Evolutionary conservation across 2,797 vertebrate species (phyloP), one percentile per base, ranked within the genome.

Genomic region (Hypotaenidia philippensis): DNA sequence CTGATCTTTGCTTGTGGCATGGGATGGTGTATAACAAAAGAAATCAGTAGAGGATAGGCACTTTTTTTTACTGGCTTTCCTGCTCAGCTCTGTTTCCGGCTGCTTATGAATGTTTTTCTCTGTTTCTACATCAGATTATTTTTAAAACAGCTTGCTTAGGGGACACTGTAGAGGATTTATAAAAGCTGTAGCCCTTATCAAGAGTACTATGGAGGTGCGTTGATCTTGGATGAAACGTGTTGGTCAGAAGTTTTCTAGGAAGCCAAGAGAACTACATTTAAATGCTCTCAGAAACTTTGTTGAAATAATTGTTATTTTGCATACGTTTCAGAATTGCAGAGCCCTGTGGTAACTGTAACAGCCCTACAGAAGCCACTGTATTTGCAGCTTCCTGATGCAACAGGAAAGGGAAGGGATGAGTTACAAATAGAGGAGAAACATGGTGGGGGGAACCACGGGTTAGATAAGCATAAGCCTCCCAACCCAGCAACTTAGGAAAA

Each of bases 331-430:
- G 88, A 91, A 90, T 81, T 95, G 77, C 89, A 91, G 83, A 34
- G 70, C 34, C 5, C 71, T 93, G 91, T 91, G 91, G 93, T 93
- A 90, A 88, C 96, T 95, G 68, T 52, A 94, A 81, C 94, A 96
- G 83, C 93, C 63, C 82, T 80, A 74, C 86, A 95, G 81, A 96
- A 96, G 82, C 87, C 81, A 44, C 96, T 86, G 66, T 56, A 89
- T 96, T 92, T 96, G 93, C 87, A 94, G 94, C 92, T 96, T 97
- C 96, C 94, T 95, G 96, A 93, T 95, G 94, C 91, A 94, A 97
- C 96, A 97, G 97, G 97, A 97, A 97, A 83, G 80, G 95, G 97
- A 96, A 96, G 94, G 86, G 96, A 95, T 95, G 95, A 95, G 74
- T 93, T 97, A 88, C 90, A 90, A 95, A 79, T 60, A 91, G 77